Percentiles rank a stretch among this genome's conserved stretches.
These are phyloP conservation scores for Epinotia bilunana DNA, from an alignment of 2,888 invertebrate genomes.

Conservation along the genomic window DNA sequence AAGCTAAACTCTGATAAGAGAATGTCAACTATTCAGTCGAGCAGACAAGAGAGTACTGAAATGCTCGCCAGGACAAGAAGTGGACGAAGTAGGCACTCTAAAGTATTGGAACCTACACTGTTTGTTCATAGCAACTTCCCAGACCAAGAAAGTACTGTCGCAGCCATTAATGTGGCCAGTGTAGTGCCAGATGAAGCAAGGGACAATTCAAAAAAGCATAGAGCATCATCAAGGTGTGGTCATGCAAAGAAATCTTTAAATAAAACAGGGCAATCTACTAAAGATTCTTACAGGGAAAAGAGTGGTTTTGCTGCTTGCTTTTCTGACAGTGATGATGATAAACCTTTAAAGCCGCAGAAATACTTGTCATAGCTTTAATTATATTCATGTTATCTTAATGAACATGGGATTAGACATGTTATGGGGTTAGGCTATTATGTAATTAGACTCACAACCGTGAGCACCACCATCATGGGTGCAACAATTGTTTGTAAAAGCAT, in stretches of 20 bases:
- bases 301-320: constrained; percentile 78
- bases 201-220: constrained; percentile 52
- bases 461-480: constrained; percentile 14
- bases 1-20: constrained; percentile 50
- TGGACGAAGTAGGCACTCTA: constrained; percentile 61
- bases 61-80: constrained; percentile 67
- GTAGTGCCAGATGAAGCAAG: constrained; percentile 44
- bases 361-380: constrained; percentile 46
- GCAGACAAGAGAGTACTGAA: constrained; percentile 54
- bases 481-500: constrained; percentile 7
- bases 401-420: constrained; percentile 27
- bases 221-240: constrained; percentile 48
- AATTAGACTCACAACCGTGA: constrained; percentile 1
- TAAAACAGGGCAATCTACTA: constrained; percentile 56
- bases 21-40: constrained; percentile 52
- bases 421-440: constrained; percentile 21
- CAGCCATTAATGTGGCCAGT: constrained; percentile 68
- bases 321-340: constrained; percentile 78
- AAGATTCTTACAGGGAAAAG: constrained; percentile 67
- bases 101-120: constrained; percentile 66
- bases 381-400: constrained; percentile 28
- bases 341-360: constrained; percentile 60
- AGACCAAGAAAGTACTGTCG: constrained; percentile 67
- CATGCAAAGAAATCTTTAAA: constrained; percentile 57
- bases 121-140: constrained; percentile 66